Base-by-base conservation (phyloP, 2,888 invertebrate species). In the Xestia c-nigrum region DNA sequence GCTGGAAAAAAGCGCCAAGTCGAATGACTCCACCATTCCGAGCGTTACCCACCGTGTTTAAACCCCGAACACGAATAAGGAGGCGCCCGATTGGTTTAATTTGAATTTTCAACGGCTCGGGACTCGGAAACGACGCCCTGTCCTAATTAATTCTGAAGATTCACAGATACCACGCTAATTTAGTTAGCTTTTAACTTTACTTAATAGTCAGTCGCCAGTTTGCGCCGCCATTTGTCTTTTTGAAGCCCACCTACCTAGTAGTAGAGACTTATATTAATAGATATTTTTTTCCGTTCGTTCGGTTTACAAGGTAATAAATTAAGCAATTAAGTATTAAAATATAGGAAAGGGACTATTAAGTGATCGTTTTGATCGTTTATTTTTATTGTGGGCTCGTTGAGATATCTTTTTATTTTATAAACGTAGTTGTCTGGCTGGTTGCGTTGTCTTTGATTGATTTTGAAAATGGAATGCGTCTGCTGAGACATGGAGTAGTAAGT, bases 11-110 rank as follows among this genome's bases (percentile, higher is more conserved):
- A 95, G 95, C 96, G 96, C 94, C 94, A 95, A 96, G 95, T 94
- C 94, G 96, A 95, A 96, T 96, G 96, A 96, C 96, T 96, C 92
- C 94, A 92, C 96, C 95, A 93, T 96, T 96, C 94, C 91, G 94
- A 87, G 84, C 93, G 95, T 95, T 95, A 95, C 94, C 93, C 95
- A 93, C 94, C 94, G 94, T 96, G 96, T 96, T 96, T 94, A 94
- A 96, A 94, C 94, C 90, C 90, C 85, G 94, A 95, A 96, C 96
- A 96, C 95, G 96, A 96, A 96, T 96, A 93, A 96, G 96, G 96
- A 96, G 96, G 96, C 96, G 95, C 96, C 95, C 94, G 95, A 96
- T 96, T 95, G 96, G 96, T 96, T 95, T 96, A 96, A 96, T 96
- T 96, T 96, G 95, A 96, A 96, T 96, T 96, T 96, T 90, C 94